phyloP scores from a whole-genome alignment of 2,797 vertebrate genomes.

The Lophius americanus region DNA sequence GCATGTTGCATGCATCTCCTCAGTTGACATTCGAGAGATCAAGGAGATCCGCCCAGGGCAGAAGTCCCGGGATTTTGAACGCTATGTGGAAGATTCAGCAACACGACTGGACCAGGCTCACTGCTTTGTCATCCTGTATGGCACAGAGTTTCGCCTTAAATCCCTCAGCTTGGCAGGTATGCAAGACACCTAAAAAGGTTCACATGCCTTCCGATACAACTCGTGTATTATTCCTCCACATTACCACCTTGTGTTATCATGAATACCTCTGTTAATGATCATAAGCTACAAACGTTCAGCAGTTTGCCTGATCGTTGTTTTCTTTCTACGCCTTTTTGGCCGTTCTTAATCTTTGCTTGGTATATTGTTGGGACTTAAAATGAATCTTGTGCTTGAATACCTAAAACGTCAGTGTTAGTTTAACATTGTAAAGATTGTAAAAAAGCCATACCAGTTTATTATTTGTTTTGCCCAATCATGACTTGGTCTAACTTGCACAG shows the following conservation, averaged over 20 bases:
- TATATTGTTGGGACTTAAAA: not conserved
- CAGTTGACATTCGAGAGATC: slow-evolving; percentile 98
- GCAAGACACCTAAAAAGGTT: not conserved
- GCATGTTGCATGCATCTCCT: slow-evolving; percentile 11
- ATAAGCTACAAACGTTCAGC: too few relatives aligned
- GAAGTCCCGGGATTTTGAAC: slow-evolving; percentile 95
- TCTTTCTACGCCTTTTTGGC: not conserved
- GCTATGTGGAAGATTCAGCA: slow-evolving; percentile 94
- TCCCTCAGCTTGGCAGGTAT: slow-evolving; percentile 95
- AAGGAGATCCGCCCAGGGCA: slow-evolving; percentile 95
- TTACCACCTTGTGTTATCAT: not conserved
- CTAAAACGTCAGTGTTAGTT: not conserved
- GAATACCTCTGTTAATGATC: not conserved
- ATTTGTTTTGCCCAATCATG: too few relatives aligned
- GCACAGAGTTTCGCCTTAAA: slow-evolving; percentile 95
- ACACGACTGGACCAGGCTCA: slow-evolving; percentile 88
- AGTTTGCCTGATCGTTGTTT: not conserved
- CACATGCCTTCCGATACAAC: not conserved
- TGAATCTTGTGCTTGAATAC: not conserved
- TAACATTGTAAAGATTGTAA: not conserved
- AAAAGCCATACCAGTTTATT: not conserved
- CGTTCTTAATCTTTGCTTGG: not conserved
- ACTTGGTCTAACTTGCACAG: too few relatives aligned
- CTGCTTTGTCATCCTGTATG: slow-evolving; percentile 96
- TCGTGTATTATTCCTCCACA: not conserved